Evolutionary conservation across 2,888 invertebrate genomes (phyloP).

Genomic region (Dysmachus trigonus): DNA sequence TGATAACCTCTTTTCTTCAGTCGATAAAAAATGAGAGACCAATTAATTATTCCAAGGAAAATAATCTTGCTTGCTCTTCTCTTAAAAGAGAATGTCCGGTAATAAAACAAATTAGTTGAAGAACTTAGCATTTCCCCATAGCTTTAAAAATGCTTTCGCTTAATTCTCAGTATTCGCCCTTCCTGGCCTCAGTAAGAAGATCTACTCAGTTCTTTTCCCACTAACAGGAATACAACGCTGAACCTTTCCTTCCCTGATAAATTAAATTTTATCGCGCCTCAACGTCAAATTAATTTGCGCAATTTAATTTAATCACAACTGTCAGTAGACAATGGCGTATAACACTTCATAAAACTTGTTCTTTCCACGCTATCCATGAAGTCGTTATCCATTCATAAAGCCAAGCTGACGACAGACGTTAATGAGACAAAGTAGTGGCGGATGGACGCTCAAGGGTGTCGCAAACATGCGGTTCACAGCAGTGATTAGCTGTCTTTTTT

Average conservation of each 20-base stretch:
- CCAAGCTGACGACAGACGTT: not conserved
- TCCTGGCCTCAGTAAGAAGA: not conserved
- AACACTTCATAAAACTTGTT: not conserved
- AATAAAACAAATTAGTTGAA: not conserved
- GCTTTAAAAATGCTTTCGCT: not conserved
- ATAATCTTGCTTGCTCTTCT: not conserved
- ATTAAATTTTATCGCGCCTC: not conserved
- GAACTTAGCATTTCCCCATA: not conserved
- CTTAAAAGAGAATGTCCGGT: not conserved
- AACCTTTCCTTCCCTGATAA: not conserved
- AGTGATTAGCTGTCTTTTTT: not conserved
- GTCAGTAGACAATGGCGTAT: not conserved
- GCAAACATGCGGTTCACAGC: not conserved
- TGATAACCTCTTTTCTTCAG: too few species aligned
- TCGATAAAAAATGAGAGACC: not conserved
- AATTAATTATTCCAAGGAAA: not conserved
- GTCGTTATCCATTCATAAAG: slow-evolving; percentile 6
- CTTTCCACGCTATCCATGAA: not conserved
- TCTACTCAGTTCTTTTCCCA: not conserved
- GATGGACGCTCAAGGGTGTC: not conserved
- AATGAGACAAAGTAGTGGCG: not conserved
- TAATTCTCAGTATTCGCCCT: not conserved
- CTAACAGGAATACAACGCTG: not conserved
- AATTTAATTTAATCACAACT: slow-evolving; percentile 12
- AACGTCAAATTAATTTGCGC: slow-evolving; percentile 1